phyloP scores from a whole-genome alignment of 2,113 vertebrate species.

The Daubentonia madagascariensis region DNA sequence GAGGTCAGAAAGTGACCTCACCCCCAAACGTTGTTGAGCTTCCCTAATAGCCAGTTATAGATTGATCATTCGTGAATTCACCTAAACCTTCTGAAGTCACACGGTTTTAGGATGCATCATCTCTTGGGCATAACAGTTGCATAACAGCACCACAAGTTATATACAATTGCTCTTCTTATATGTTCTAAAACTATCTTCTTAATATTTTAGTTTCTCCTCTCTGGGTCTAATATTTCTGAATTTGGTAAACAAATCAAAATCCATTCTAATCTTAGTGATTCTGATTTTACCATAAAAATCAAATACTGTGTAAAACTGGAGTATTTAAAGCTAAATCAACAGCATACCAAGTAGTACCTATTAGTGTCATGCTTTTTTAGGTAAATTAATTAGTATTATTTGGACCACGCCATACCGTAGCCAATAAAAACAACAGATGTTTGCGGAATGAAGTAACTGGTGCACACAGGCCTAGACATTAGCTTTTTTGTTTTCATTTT shows the following conservation, averaged over 20 bases:
- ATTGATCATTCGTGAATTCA: neutral
- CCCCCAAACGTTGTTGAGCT: neutral
- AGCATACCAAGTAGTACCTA: neutral
- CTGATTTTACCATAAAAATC: neutral
- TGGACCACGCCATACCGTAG: neutral
- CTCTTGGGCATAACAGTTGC: neutral
- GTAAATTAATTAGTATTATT: conserved; percentile 32
- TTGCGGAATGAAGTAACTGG: conserved; percentile 26
- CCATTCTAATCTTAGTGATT: neutral
- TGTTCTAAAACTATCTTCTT: neutral
- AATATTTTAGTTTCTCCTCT: neutral
- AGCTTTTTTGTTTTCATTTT: conserved; percentile 16
- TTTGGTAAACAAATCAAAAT: neutral
- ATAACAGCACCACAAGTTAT: neutral
- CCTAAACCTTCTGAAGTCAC: neutral
- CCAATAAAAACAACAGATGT: conserved; percentile 53
- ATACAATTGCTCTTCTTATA: neutral
- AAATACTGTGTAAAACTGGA: neutral
- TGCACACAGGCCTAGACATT: conserved; percentile 40
- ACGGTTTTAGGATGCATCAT: rapidly evolving
- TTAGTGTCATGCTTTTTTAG: neutral
- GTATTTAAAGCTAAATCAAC: neutral
- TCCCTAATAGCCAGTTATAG: neutral
- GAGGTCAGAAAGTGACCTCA: neutral
- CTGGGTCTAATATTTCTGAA: neutral